A percentile compares a stretch with the other conserved stretches of the same genome.
phyloP scores from a whole-genome alignment of 2,888 invertebrate genomes.

The Villa cingulata region DNA sequence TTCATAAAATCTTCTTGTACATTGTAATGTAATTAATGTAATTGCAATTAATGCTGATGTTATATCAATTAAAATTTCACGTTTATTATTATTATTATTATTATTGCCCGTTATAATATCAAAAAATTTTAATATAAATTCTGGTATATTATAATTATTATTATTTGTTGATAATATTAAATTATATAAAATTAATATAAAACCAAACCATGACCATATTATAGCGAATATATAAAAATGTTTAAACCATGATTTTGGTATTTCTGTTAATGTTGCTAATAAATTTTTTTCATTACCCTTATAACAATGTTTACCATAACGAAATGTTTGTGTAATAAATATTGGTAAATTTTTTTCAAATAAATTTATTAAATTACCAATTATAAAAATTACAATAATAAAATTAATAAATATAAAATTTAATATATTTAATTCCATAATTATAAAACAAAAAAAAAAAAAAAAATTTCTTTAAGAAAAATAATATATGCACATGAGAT shows the following conservation, averaged over 20 bases:
- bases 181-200: slow-evolving; percentile 28
- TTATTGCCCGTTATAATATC: slow-evolving; percentile 23
- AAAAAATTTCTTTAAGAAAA: no score
- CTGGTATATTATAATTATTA: no score
- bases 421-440: slow-evolving; percentile 20
- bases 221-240: slow-evolving; percentile 68
- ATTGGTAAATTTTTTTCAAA: slow-evolving; percentile 53
- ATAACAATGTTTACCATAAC: slow-evolving; percentile 60
- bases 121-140: slow-evolving; percentile 29
- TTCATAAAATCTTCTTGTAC: slow-evolving; percentile 64
- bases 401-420: slow-evolving; percentile 28
- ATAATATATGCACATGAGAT: no score
- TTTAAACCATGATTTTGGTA: slow-evolving; percentile 66
- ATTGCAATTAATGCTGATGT: slow-evolving; percentile 45
- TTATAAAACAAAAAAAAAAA: no score
- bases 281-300: slow-evolving; percentile 34
- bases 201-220: slow-evolving; percentile 37
- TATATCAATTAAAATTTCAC: slow-evolving; percentile 27
- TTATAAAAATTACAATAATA: slow-evolving; percentile 34
- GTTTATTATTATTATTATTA: slow-evolving; percentile 29
- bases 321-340: slow-evolving; percentile 48
- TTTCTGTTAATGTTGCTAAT: slow-evolving; percentile 40
- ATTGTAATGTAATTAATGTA: slow-evolving; percentile 52
- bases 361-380: slow-evolving; percentile 49
- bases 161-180: slow-evolving; percentile 28